A percentile compares a stretch with the other conserved stretches of the same genome.
Conservation (phyloP, 2,888 invertebrate genomes). For the Brachynemurus nebulosus region DNA sequence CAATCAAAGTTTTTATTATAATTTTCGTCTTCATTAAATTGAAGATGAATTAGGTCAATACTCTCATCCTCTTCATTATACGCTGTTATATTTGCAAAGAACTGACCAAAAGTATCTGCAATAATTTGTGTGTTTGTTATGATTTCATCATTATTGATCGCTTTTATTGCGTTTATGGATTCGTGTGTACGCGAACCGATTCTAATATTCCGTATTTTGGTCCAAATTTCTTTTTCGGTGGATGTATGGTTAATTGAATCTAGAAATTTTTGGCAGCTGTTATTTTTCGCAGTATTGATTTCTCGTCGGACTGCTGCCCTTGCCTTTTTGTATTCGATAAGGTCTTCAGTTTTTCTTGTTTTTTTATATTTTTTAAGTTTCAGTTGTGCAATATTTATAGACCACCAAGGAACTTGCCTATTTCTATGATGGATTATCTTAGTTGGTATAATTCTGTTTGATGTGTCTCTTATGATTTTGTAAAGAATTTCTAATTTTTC, state of each 20-base stretch:
- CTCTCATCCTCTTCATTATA: not conserved
- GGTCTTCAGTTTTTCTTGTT: constrained; percentile 6
- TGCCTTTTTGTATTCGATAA: constrained; percentile 8
- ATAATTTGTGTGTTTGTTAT: not conserved
- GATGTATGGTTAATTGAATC: not conserved
- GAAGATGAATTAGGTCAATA: not conserved
- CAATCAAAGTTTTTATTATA: too few relatives aligned
- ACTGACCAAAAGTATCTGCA: not conserved
- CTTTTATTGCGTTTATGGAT: not conserved
- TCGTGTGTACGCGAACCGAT: not conserved
- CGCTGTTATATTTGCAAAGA: not conserved
- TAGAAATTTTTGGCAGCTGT: constrained; percentile 7
- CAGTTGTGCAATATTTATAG: not conserved
- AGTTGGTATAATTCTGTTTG: not conserved
- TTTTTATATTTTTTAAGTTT: constrained; percentile 4
- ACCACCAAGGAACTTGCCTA: constrained; percentile 4
- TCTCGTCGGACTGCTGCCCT: constrained; percentile 7
- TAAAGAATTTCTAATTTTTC: not conserved
- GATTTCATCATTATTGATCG: not conserved
- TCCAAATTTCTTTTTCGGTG: not conserved
- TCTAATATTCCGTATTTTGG: not conserved
- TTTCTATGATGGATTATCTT: not conserved
- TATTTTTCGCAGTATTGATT: constrained; percentile 5
- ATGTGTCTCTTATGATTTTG: not conserved
- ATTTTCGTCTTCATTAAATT: not conserved